phyloP scores from a whole-genome alignment of 2,797 vertebrate genomes.

The Argyrosomus regius region DNA sequence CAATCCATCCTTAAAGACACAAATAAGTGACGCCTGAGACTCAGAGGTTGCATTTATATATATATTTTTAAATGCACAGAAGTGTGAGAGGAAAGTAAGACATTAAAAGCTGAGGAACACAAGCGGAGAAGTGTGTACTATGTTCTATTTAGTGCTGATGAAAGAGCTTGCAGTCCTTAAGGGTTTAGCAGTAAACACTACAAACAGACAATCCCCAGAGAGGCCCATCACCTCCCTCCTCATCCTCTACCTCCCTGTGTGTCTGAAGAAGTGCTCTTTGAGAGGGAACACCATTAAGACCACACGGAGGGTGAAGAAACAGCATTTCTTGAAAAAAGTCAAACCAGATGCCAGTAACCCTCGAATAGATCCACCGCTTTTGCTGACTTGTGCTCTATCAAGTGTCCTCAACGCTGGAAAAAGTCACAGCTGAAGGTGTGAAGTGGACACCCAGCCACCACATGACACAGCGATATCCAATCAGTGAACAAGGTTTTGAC shows the following conservation, averaged over 20 bases:
- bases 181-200: conserved; percentile 80
- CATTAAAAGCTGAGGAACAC: conserved; percentile 60
- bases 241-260: conserved; percentile 36
- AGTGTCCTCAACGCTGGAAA: conserved; percentile 61
- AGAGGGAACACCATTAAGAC: conserved; percentile 62
- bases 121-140: conserved; percentile 55
- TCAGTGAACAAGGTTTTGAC: conserved; percentile 73
- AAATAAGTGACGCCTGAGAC: conserved; percentile 57
- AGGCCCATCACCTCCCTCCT: conserved; percentile 56
- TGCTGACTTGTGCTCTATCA: conserved; percentile 64
- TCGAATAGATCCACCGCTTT: conserved; percentile 49
- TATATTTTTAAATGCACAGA: conserved; percentile 29
- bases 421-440: conserved; percentile 75
- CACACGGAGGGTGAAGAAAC: conserved; percentile 55
- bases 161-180: conserved; percentile 78
- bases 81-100: conserved; percentile 50
- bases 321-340: conserved; percentile 56
- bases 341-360: conserved; percentile 57
- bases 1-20: conserved; percentile 49
- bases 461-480: conserved; percentile 77
- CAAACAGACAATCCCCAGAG: conserved; percentile 80
- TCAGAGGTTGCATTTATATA: conserved; percentile 50
- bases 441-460: conserved; percentile 74
- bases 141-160: conserved; percentile 74
- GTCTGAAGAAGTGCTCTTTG: conserved; percentile 62